Percentiles rank a stretch among this genome's conserved stretches.
Conservation (phyloP, 2,797 vertebrate species). For the Microtus agrestis region DNA sequence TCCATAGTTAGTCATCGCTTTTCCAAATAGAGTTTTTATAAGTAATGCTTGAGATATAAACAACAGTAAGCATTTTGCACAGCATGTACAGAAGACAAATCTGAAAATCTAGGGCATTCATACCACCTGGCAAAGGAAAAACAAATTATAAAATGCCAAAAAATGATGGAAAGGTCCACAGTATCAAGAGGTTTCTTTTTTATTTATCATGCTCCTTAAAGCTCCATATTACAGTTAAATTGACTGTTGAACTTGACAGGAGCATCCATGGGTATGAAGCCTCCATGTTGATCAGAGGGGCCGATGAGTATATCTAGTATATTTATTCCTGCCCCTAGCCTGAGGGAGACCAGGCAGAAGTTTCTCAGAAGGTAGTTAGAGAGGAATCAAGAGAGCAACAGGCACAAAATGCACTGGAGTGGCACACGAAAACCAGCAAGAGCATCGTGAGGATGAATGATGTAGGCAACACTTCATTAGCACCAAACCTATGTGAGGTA, state of each 20-base stretch:
- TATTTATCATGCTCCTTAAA: neutral
- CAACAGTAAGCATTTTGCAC: slow-evolving; percentile 57
- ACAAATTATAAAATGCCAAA: slow-evolving; percentile 48
- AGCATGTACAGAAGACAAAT: slow-evolving; percentile 63
- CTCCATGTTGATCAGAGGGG: neutral
- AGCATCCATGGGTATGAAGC: neutral
- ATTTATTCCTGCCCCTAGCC: neutral
- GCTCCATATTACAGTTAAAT: neutral
- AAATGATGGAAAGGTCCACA: neutral
- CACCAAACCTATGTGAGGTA: neutral
- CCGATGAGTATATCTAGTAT: neutral
- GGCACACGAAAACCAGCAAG: neutral
- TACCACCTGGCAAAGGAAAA: slow-evolving; percentile 62
- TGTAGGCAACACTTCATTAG: neutral
- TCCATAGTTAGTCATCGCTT: slow-evolving; percentile 72
- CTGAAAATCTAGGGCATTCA: slow-evolving; percentile 74
- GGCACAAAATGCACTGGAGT: neutral
- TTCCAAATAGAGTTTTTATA: slow-evolving; percentile 77
- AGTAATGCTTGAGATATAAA: slow-evolving; percentile 73
- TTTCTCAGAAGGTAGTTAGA: neutral
- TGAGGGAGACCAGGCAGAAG: neutral
- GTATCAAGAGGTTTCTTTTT: slow-evolving; percentile 36
- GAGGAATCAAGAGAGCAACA: neutral
- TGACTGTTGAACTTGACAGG: neutral
- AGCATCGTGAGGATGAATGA: neutral